These are phyloP conservation scores for Pollenia amentaria DNA, from an alignment of 2,888 invertebrate species.

Conservation along the genomic window DNA sequence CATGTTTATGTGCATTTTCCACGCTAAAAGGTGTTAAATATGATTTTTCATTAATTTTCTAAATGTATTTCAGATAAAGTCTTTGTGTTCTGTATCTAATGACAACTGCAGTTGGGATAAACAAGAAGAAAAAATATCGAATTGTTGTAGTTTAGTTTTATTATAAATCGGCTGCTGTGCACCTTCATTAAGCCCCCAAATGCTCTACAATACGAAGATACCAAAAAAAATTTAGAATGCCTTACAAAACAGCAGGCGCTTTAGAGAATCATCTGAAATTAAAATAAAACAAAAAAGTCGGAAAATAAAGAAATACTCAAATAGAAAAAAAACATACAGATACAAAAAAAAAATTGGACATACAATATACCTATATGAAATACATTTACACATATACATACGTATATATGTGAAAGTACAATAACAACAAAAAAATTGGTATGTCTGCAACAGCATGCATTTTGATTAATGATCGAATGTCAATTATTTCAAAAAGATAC, in stretches of 20 bases:
- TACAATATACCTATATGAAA: slow-evolving; percentile 43
- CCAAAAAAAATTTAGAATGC: slow-evolving; percentile 60
- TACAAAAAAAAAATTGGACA: slow-evolving; percentile 43
- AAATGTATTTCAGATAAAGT: slow-evolving; percentile 33
- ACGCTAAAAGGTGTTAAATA: slow-evolving; percentile 70
- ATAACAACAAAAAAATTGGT: slow-evolving; percentile 73
- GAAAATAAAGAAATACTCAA: slow-evolving; percentile 46
- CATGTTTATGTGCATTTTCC: slow-evolving; percentile 46
- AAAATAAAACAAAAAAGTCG: slow-evolving; percentile 44
- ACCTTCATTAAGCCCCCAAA: slow-evolving; percentile 74
- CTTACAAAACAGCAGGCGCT: slow-evolving; percentile 73
- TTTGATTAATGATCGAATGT: slow-evolving; percentile 85
- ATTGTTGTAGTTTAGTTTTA: slow-evolving; percentile 39
- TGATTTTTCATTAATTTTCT: slow-evolving; percentile 64
- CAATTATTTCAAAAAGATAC: slow-evolving; percentile 83
- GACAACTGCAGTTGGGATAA: slow-evolving; percentile 65
- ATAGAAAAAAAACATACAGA: slow-evolving; percentile 59
- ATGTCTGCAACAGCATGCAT: slow-evolving; percentile 78
- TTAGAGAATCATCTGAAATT: slow-evolving; percentile 53
- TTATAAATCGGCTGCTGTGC: slow-evolving; percentile 67
- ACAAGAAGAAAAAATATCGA: slow-evolving; percentile 35
- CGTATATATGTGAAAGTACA: slow-evolving; percentile 63
- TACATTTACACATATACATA: slow-evolving; percentile 30
- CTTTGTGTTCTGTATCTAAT: slow-evolving; percentile 55
- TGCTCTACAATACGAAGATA: slow-evolving; percentile 57